phyloP scores from a whole-genome alignment of 2,888 invertebrate species.

The Smittia sp. region DNA sequence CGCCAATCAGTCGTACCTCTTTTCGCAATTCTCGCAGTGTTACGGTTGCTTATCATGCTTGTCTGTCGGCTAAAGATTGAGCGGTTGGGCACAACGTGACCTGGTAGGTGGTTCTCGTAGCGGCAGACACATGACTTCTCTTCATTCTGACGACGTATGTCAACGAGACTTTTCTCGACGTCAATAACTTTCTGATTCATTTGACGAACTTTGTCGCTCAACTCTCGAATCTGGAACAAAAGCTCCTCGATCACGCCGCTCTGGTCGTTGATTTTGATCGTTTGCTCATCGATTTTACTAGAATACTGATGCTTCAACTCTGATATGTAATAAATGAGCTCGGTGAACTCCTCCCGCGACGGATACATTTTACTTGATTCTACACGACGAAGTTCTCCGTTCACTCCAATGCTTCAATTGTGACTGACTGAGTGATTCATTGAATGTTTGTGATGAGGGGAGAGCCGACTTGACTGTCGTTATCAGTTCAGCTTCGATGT shows the following conservation, averaged over 20 bases:
- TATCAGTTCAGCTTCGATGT: not conserved
- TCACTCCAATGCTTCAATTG: not conserved
- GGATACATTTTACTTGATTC: constrained; percentile 22
- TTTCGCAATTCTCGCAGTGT: not conserved
- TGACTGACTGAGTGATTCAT: not conserved
- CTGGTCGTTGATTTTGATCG: constrained; percentile 37
- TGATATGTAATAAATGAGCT: constrained; percentile 34
- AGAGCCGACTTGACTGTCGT: not conserved
- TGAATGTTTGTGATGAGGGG: not conserved
- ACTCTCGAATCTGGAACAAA: constrained; percentile 34
- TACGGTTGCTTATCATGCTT: not conserved
- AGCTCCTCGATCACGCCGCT: constrained; percentile 29
- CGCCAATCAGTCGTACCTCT: not conserved
- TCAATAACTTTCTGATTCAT: constrained; percentile 30
- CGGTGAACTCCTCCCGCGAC: constrained; percentile 35
- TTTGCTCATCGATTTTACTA: constrained; percentile 32
- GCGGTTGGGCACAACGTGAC: not conserved
- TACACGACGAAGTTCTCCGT: not conserved
- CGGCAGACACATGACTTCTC: constrained; percentile 20
- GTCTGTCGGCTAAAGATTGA: constrained; percentile 9
- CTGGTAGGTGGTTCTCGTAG: constrained; percentile 35
- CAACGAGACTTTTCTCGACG: not conserved
- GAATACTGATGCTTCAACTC: constrained; percentile 31
- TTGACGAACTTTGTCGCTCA: constrained; percentile 37
- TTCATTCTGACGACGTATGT: not conserved